These are phyloP conservation scores for Zeugodacus cucurbitae DNA, from an alignment of 1,140 invertebrate genomes.

Conservation along the genomic window DNA sequence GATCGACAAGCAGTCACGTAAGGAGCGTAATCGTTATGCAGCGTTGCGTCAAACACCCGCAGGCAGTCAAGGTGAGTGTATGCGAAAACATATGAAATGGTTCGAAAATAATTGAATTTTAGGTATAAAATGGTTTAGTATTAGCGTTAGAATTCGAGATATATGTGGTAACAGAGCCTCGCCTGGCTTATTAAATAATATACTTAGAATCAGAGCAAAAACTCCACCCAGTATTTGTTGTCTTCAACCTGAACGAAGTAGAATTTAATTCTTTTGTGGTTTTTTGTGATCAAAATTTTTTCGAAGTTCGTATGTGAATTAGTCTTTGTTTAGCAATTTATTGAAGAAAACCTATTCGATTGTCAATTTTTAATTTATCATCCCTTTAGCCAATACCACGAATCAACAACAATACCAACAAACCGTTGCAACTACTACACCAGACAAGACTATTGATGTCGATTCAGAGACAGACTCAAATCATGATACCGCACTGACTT, in stretches of 20 bases:
- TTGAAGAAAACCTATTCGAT: too few relatives aligned
- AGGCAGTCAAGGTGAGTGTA: conserved; percentile 65
- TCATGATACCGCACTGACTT: conserved; percentile 96
- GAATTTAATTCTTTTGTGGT: too few relatives aligned
- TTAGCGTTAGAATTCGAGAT: too few relatives aligned
- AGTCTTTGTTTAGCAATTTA: too few relatives aligned
- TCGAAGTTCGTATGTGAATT: too few relatives aligned
- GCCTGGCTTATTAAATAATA: too few relatives aligned
- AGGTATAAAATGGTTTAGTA: too few relatives aligned
- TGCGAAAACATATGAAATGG: background rate
- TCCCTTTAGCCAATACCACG: conserved; percentile 49
- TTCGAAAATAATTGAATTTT: background rate
- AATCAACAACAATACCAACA: conserved; percentile 62
- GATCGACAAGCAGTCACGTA: conserved; percentile 63
- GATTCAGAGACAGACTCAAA: conserved; percentile 98
- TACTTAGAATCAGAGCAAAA: too few relatives aligned
- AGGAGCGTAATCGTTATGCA: conserved; percentile 59
- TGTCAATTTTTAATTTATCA: background rate
- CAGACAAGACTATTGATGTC: conserved; percentile 83
- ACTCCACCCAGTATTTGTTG: too few relatives aligned
- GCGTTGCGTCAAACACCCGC: conserved; percentile 66
- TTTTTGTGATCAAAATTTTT: too few relatives aligned
- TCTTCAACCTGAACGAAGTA: too few relatives aligned
- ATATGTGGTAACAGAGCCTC: too few relatives aligned
- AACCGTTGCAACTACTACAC: conserved; percentile 64